Evolutionary conservation across 2,888 invertebrate species (phyloP).

Genomic region (Phymatocera aterrima): DNA sequence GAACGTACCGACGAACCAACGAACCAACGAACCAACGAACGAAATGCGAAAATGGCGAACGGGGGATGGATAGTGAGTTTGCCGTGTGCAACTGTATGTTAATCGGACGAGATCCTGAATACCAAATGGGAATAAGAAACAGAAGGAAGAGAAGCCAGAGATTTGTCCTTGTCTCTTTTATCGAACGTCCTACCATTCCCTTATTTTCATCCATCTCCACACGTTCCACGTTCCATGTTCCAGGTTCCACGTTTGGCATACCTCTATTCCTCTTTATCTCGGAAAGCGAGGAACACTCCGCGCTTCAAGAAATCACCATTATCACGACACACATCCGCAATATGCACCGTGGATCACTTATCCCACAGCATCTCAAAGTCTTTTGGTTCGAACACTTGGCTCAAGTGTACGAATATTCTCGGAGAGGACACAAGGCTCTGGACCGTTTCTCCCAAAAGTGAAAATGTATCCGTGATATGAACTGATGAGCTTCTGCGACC

Average conservation of each 20-base stretch:
- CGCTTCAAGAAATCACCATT: too few relatives aligned
- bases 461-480: not conserved
- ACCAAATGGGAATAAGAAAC: conserved; percentile 64
- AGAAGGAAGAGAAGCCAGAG: conserved; percentile 27
- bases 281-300: too few relatives aligned
- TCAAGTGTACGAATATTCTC: too few relatives aligned
- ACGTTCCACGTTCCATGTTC: conserved; percentile 14
- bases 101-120: conserved; percentile 70
- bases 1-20: conserved; percentile 44
- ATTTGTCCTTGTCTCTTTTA: conserved; percentile 46
- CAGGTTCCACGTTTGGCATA: too few relatives aligned
- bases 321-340: too few relatives aligned
- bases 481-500: too few relatives aligned
- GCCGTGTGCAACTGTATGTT: conserved; percentile 70
- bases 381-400: too few relatives aligned
- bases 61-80: conserved; percentile 63
- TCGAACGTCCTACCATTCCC: conserved; percentile 31
- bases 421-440: too few relatives aligned
- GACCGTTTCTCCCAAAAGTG: not conserved
- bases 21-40: conserved; percentile 4
- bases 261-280: too few relatives aligned
- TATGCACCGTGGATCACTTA: too few relatives aligned
- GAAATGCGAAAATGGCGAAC: conserved; percentile 60
- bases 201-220: conserved; percentile 34
- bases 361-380: too few relatives aligned